Evolutionary conservation across 2,113 vertebrate genomes (phyloP).

Genomic region (Strix aluco): DNA sequence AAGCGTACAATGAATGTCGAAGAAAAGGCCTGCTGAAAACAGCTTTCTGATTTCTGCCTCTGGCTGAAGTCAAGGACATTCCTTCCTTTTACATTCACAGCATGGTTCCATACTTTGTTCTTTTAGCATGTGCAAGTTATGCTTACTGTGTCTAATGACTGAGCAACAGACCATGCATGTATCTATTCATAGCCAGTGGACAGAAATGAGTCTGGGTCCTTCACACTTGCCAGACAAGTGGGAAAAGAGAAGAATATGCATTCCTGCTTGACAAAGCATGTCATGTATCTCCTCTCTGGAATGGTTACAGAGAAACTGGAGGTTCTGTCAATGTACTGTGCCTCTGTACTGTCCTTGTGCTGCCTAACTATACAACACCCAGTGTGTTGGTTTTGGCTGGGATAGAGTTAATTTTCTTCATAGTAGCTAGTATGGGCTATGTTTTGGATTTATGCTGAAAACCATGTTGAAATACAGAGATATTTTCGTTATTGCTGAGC

Average conservation of each 20-base stretch:
- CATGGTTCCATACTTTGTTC: neutral
- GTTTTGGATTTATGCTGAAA: too few relatives aligned
- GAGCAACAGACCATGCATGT: neutral
- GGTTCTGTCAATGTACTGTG: neutral
- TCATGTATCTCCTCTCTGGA: neutral
- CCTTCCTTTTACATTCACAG: neutral
- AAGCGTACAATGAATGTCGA: neutral
- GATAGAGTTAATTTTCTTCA: too few relatives aligned
- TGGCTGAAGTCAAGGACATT: neutral
- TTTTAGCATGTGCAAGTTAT: neutral
- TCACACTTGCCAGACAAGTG: neutral
- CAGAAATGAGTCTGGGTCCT: neutral
- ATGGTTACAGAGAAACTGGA: neutral
- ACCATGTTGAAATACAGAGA: too few relatives aligned
- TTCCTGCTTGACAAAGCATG: neutral
- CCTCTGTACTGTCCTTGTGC: neutral
- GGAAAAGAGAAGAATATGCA: neutral
- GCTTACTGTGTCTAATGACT: neutral
- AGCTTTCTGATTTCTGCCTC: neutral
- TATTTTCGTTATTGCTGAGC: too few relatives aligned
- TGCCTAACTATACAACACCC: neutral
- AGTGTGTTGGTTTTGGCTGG: too few relatives aligned
- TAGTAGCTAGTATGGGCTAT: too few relatives aligned
- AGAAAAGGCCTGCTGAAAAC: neutral
- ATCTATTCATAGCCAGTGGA: too few relatives aligned